phyloP scores from a whole-genome alignment of 92 coral and sea anemone species.

The Umimayanthus kanabou region DNA sequence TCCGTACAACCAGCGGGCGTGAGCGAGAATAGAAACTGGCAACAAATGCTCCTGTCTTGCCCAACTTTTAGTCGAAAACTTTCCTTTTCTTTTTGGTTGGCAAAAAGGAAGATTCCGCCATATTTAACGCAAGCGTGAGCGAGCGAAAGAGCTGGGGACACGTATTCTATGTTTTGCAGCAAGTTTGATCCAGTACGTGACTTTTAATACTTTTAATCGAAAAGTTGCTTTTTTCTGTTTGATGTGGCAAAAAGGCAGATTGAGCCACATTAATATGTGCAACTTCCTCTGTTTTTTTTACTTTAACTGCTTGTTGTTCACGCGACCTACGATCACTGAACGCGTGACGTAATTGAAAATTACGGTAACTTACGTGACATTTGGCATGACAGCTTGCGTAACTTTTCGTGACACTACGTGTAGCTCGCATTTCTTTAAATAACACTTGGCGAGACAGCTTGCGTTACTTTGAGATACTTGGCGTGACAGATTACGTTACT shows the following conservation, averaged over 20 bases:
- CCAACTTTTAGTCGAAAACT: no score
- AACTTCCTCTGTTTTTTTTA: neutral
- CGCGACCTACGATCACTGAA: neutral
- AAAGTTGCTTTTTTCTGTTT: no score
- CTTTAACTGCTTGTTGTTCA: neutral
- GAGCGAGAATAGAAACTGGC: no score
- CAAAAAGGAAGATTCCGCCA: no score
- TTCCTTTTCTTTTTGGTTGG: no score
- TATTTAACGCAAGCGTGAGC: no score
- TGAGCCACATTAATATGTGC: neutral
- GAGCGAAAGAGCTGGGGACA: no score
- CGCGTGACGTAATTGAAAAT: neutral
- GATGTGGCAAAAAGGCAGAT: no score
- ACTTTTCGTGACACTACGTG: neutral
- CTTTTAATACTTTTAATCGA: neutral
- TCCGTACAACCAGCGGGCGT: neutral
- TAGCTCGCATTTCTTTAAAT: neutral
- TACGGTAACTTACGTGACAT: neutral
- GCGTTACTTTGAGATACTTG: neutral
- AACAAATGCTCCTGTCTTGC: no score
- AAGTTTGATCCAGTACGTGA: neutral
- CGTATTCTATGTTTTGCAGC: neutral
- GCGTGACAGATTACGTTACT: neutral
- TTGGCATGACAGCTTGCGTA: neutral
- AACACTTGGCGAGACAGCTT: neutral